Percentiles rank a stretch among this genome's conserved stretches.
These are phyloP conservation scores for Neosilurus mollespiculum DNA, from an alignment of 2,797 vertebrate species.

Conservation along the genomic window DNA sequence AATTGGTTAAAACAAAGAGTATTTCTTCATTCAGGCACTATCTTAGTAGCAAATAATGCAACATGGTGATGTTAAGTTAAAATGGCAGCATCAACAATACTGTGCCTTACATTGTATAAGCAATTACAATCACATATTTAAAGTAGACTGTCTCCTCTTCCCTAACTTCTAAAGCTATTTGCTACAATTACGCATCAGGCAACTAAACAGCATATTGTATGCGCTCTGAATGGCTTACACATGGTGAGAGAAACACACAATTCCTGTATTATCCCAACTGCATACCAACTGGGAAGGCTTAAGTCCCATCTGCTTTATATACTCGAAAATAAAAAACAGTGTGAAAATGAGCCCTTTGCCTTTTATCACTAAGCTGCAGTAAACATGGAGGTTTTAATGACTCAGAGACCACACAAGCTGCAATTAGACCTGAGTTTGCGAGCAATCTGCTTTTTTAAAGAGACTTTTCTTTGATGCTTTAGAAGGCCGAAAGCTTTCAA, in stretches of 20 bases:
- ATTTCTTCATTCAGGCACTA: neutral
- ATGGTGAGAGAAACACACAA: constrained; percentile 32
- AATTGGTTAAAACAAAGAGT: neutral
- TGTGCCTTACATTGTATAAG: neutral
- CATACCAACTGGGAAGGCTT: constrained; percentile 33
- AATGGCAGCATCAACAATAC: neutral
- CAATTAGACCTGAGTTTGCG: constrained; percentile 23
- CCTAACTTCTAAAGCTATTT: constrained; percentile 14
- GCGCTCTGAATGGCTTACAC: constrained; percentile 31
- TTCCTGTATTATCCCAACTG: constrained; percentile 31
- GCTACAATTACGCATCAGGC: constrained; percentile 24
- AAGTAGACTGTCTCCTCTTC: neutral
- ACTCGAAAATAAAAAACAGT: constrained; percentile 53
- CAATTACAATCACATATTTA: neutral
- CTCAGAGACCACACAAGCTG: constrained; percentile 72
- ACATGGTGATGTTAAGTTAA: neutral
- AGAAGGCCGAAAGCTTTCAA: constrained; percentile 15
- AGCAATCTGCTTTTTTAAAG: constrained; percentile 10
- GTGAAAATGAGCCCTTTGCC: constrained; percentile 58
- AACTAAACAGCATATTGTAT: constrained; percentile 31
- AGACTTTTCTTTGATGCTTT: neutral
- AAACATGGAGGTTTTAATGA: constrained; percentile 58
- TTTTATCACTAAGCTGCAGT: constrained; percentile 74
- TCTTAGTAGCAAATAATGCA: neutral
- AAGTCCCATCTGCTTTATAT: constrained; percentile 73